Evolutionary conservation across 2,113 vertebrate genomes (phyloP), one percentile per base, ranked within the genome.

Genomic region (Sinocyclocheilus rhinocerous): DNA sequence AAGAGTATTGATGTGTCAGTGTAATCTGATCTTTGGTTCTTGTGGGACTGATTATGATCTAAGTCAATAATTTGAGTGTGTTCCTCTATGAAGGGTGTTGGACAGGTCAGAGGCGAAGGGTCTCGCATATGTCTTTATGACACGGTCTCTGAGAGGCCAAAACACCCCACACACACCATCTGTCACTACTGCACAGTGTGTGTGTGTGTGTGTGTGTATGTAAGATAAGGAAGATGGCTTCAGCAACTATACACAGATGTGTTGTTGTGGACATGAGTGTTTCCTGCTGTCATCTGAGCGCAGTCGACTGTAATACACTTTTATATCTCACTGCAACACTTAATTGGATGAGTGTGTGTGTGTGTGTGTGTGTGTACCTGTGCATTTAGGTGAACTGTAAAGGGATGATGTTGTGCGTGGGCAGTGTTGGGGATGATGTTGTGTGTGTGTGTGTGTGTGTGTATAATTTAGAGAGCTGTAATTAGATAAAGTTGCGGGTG

Each of bases 151-250:
- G 45, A 52, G 76, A 45, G 55, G 57, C 55, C 22, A 57, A 57
- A 55, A 36, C 76, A 57, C 52, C 45, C n/a, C 33, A 10, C 36
- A 16, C 73, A 77, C 15, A 39, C 84, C 84, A 85, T 85, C 84
- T 81, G 79, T 81, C 79, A 67, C 79, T 24, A 29, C 79, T 77
- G 55, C 73, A 84, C 72, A n/a, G 10, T 45, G 7, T 65, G 61
- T 65, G 26, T 72, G 45, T 83, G 81, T 36, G 65, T 29, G 61
- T 65, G 29, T 72, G 36, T 72, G 70, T 83, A 26, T 83, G 81
- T 36, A n/a, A 59, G 20, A 80, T 61, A n/a, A 39, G 29, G 4
- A 50, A 50, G 39, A 50, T 48, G n/a, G 59, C 13, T 24, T 12
- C 76, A 52, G 52, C 20, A 63, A 18, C 33, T 78, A 63, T 70